Evolutionary conservation across 2,797 vertebrate species (phyloP).

Genomic region (Neosilurus hyrtlii): DNA sequence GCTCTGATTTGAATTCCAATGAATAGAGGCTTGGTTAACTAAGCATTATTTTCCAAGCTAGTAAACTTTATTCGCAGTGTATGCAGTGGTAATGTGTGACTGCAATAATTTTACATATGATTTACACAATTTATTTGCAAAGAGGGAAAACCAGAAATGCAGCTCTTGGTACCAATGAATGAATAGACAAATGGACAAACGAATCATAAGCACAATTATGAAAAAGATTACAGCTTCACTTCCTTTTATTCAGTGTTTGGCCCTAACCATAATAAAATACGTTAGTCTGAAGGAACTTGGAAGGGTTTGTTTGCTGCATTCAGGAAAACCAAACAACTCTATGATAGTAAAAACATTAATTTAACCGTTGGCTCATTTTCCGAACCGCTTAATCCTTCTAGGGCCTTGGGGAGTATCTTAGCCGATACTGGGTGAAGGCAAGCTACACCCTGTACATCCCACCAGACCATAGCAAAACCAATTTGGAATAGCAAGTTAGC

Average conservation of each 20-base stretch:
- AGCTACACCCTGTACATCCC: too few relatives aligned
- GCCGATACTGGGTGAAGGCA: too few relatives aligned
- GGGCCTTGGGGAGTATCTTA: too few relatives aligned
- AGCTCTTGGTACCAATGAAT: background rate
- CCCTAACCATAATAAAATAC: background rate
- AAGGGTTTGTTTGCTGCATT: background rate
- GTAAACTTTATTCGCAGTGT: background rate
- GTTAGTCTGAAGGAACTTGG: background rate
- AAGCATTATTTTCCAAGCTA: background rate
- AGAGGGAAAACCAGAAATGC: background rate
- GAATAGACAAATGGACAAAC: background rate
- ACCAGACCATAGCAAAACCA: too few relatives aligned
- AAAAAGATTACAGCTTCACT: background rate
- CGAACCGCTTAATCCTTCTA: too few relatives aligned
- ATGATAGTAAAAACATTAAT: background rate
- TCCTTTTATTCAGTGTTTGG: background rate
- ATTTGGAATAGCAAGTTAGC: too few relatives aligned
- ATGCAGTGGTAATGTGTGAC: background rate
- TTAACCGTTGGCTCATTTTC: too few relatives aligned
- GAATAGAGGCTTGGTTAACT: too few relatives aligned
- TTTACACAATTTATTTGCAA: background rate
- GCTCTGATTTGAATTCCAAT: background rate
- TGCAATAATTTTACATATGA: background rate
- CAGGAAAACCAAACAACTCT: background rate
- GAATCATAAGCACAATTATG: background rate